Evolutionary conservation across 1,140 invertebrate species (phyloP).

Genomic region (Lasioglossum albipes): DNA sequence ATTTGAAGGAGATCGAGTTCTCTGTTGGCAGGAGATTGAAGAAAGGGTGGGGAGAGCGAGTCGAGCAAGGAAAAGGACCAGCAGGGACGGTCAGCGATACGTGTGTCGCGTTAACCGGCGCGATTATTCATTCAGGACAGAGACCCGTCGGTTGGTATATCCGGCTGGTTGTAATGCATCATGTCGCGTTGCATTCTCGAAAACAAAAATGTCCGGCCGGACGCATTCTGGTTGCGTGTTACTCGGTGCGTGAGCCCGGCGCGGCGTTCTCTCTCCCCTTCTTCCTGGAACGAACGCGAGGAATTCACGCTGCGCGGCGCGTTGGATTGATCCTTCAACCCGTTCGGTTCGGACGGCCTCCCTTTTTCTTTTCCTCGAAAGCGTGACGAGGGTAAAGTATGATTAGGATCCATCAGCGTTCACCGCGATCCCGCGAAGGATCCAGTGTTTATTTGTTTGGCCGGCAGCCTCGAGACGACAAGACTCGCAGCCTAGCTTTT

Average conservation of each 20-base stretch:
- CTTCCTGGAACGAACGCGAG: slow-evolving; percentile 14
- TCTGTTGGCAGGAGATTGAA: too few species aligned
- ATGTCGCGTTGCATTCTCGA: slow-evolving; percentile 50
- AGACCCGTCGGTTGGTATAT: slow-evolving; percentile 55
- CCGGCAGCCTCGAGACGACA: background rate
- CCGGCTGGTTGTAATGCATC: slow-evolving; percentile 64
- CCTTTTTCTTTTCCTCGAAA: background rate
- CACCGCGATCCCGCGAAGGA: background rate
- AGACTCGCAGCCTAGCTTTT: background rate
- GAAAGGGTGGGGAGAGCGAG: too few species aligned
- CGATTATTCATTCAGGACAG: slow-evolving; percentile 66
- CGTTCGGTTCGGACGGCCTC: too few species aligned
- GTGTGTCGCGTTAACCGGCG: slow-evolving; percentile 37
- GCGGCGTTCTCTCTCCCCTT: slow-evolving; percentile 1
- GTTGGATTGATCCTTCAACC: slow-evolving; percentile 20
- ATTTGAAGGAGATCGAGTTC: too few species aligned
- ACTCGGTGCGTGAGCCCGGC: slow-evolving; percentile 22
- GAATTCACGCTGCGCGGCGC: background rate
- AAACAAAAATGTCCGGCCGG: slow-evolving; percentile 54
- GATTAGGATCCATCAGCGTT: background rate
- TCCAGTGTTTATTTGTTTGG: background rate
- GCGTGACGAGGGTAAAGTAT: slow-evolving; percentile 16
- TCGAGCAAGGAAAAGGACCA: background rate
- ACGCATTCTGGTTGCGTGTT: slow-evolving; percentile 52
- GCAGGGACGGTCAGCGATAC: background rate